Evolutionary conservation across 2,797 vertebrate genomes (phyloP), one percentile per base, ranked within the genome.

Genomic region (Tauraco hartlaubi): DNA sequence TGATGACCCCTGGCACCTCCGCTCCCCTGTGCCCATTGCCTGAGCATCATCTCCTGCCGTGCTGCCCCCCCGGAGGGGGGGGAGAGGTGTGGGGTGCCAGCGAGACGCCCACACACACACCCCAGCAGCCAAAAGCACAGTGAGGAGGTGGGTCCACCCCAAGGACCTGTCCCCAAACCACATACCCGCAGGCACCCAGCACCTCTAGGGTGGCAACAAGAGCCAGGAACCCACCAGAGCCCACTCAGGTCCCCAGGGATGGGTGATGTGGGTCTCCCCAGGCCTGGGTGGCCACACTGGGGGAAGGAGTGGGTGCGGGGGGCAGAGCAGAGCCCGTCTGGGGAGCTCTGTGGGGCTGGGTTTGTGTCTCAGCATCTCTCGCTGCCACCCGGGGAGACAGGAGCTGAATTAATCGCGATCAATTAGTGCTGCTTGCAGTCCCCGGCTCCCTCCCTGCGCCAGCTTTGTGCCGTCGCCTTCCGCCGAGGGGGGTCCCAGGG

Each of bases 361-460:
- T 78, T 78, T 93, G 93, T 77, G 93, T 88, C 94, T 96, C 91
- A 92, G 94, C 93, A 87, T 91, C 93, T 89, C 87, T 94, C 84
- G 55, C 93, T 89, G 87, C 96, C 94, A 85, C 94, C 91, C 87
- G 41, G 92, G 93, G 96, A 94, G 93, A 91, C 41, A 89, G 91
- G 93, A 96, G 96, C 94, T 96, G 96, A 96, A 96, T 96, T 96
- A 96, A 96, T 96, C 58, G 84, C 77, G 15, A 96, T 96, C 94
- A 96, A 96, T 96, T 96, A 96, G 90, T 91, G 96, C 93, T 96
- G 96, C 93, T 96, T 71, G 86, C 94, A 89, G 89, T 81, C 91
- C 85, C 93, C 12, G 10, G 93, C 79, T 92, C 48, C 94, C 93
- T 96, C 94, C 90, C 94, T 94, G 96, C 96, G 74, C 93, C 93